Percentiles rank a stretch among this genome's conserved stretches.
Evolutionary conservation across 2,797 vertebrate species (phyloP).

Genomic region (Mycteria americana): DNA sequence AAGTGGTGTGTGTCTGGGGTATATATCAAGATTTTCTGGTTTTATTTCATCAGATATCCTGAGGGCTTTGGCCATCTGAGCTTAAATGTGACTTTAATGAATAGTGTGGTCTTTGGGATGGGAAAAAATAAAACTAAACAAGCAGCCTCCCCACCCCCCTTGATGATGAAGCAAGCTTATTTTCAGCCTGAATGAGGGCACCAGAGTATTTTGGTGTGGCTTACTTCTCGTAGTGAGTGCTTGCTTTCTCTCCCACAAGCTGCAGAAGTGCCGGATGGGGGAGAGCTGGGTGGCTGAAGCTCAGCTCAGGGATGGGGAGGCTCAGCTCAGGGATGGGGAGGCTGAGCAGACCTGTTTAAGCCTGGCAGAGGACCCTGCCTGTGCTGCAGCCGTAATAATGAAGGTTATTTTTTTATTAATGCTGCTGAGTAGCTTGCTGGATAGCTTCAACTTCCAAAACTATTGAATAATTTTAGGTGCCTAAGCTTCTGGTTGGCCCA

Average conservation of each 20-base stretch:
- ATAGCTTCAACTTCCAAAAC: not conserved
- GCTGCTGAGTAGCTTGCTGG: not conserved
- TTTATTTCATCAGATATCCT: not conserved
- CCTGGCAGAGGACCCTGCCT: not conserved
- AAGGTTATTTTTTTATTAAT: not conserved
- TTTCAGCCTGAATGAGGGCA: not conserved
- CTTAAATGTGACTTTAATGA: not conserved
- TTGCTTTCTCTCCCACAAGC: not conserved
- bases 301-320: not conserved
- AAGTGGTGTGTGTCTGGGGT: not conserved
- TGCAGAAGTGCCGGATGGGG: not conserved
- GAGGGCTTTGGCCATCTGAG: not conserved
- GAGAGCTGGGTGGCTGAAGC: not conserved
- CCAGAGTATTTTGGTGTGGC: not conserved
- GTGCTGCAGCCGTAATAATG: not conserved
- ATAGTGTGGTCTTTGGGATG: not conserved
- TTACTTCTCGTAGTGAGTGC: not conserved
- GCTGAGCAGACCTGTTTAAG: not conserved
- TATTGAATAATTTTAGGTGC: not conserved
- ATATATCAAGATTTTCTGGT: not conserved
- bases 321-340: not conserved
- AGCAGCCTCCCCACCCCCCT: not conserved
- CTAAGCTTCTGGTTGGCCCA: not conserved
- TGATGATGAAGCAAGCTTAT: not conserved
- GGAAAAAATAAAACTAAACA: not conserved